Base-by-base conservation (phyloP, 2,113 vertebrate genomes). In the Psephotus haematonotus region DNA sequence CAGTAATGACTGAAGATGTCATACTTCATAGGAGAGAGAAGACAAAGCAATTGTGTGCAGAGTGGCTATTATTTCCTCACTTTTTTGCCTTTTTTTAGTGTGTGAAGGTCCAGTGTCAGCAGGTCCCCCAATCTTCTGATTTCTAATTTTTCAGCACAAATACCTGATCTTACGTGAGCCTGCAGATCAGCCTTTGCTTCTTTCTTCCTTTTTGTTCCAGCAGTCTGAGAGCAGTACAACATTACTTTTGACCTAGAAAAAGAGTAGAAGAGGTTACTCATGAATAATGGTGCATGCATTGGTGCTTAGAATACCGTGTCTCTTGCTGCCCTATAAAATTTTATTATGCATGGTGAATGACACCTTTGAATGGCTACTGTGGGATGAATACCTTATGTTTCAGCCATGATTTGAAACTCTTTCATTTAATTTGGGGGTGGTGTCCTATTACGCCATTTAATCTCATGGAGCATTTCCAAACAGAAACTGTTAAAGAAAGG, bases 321-420 rank as follows among this genome's bases (percentile, higher is more conserved):
- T 90, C 68, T n/a, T 44, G 79, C 82, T 80, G 53, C 69, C 75
- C 85, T 80, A 90, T 90, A 94, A 96, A 86, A 93, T 64, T 96
- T 83, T 83, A 94, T 95, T 88, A 94, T 35, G 85, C 71, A 82
- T 83, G 47, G 41, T 86, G 71, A 88, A 82, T 78, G 60, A 88
- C 75, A 80, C 44, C 88, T 89, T 88, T 78, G 64, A 93, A 92
- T 81, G 50, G 88, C 62, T 46, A 63, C 82, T 81, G 64, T 83
- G 85, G 76, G 79, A 95, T 68, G 88, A 95, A 86, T 59, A 95
- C 67, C 88, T 92, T 96, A 95, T 90, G 92, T 80, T 95, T 93
- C 72, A 81, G 41, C 53, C 60, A 77, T 31, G 31, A 80, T 65
- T 13, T 74, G 55, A 89, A 94, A 77, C 11, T 22, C 74, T 69